Percentiles rank a stretch among this genome's conserved stretches.
Conservation (phyloP, 2,797 vertebrate genomes). For the Hemitrygon akajei region DNA sequence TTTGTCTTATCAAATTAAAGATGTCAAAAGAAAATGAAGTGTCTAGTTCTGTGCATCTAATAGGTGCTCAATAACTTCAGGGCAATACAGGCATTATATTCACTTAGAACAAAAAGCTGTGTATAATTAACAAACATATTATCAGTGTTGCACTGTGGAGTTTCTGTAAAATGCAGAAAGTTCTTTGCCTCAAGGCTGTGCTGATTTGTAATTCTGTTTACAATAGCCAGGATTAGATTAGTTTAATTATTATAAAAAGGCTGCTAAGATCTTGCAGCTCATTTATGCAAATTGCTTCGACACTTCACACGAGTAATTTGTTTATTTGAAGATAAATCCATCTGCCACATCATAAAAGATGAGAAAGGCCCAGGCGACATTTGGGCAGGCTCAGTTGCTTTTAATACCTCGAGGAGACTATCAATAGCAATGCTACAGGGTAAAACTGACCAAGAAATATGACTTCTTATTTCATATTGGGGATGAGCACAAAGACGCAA, state of each 20-base stretch:
- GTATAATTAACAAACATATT: conserved; percentile 95
- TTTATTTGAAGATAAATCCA: conserved; percentile 91
- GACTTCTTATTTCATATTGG: not conserved
- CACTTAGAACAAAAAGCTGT: conserved; percentile 82
- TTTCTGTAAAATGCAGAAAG: conserved; percentile 79
- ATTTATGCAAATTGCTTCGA: conserved; percentile 98
- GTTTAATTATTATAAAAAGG: conserved; percentile 97
- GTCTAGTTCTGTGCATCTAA: conserved; percentile 75
- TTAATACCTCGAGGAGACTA: conserved; percentile 78
- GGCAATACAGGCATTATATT: conserved; percentile 82
- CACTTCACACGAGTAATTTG: conserved; percentile 93
- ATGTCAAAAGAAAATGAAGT: conserved; percentile 56
- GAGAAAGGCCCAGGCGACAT: conserved; percentile 75
- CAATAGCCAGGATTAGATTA: conserved; percentile 96
- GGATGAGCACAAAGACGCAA: too few species aligned
- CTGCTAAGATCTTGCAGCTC: conserved; percentile 86
- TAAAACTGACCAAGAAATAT: not conserved
- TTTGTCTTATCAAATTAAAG: conserved; percentile 48
- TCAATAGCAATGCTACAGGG: conserved; percentile 82
- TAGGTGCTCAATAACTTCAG: conserved; percentile 83
- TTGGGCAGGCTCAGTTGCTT: conserved; percentile 72
- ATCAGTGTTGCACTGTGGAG: conserved; percentile 75
- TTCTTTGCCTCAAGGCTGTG: conserved; percentile 89
- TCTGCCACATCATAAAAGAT: conserved; percentile 86
- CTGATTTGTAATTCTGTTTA: conserved; percentile 93